Base-by-base conservation (phyloP, 2,797 vertebrate species). In the Ptychadena robeensis region DNA sequence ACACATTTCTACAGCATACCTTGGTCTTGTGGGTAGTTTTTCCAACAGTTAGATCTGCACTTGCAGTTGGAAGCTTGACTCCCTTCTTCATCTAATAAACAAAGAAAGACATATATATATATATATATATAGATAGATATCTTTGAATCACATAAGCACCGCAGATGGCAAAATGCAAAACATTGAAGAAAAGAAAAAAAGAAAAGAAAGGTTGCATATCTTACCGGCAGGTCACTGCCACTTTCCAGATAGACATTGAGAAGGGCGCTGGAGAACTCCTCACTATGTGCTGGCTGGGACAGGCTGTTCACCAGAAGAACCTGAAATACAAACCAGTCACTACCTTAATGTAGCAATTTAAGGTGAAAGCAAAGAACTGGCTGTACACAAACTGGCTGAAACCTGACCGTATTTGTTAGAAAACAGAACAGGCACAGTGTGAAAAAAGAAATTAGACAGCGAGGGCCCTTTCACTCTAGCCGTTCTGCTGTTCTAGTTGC, bases 161-260 rank as follows among this genome's bases (percentile, higher is more conserved):
- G 22, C 4, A 32, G 11, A 18, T 7, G n/a, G 66, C 12, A 38
- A 0, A 12, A 1, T 32, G 4, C 0, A 65, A 59, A 75, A 14
- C 15, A 2, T 4, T 0, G 53, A 65, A 61, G 59, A 53, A 32
- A 31, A n/a, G 32, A 22, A 72, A 9, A 22, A 48, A 66, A 3
- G 11, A 32, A 9, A 0, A 1, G 1, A 15, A 5, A 66, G 10
- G 27, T 40, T 12, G 9, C 2, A 34, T 1, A 74, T 82, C 95
- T 95, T 89, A 98, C 97, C 86, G 93, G 92, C 81, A 98, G 91
- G 53, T 91, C 94, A 1, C 94, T 92, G 0, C 95, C 96, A n/a
- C 94, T 92, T 87, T 98, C 97, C 87, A 97, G 73, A 28, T 96
- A 97, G 76, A 97, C 90, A 11, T 94, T 96, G n/a, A 98, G 89